These are phyloP conservation scores for Varanus salvator DNA, from an alignment of 2,113 vertebrate genomes.

Conservation along the genomic window DNA sequence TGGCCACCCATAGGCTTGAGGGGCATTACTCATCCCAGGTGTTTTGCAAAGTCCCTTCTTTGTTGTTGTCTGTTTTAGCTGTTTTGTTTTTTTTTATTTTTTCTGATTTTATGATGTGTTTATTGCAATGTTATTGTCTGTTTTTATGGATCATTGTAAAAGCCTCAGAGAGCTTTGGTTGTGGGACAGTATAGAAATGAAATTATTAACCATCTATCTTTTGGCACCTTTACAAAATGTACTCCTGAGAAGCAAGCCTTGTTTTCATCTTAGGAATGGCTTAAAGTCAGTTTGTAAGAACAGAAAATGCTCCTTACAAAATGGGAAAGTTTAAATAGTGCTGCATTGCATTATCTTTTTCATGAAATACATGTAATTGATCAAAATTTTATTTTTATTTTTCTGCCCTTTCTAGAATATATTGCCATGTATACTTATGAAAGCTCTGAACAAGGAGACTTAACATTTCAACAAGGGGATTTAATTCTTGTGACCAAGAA, in stretches of 20 bases:
- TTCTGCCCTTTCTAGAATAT: conserved; percentile 85
- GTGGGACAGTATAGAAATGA: too few relatives aligned
- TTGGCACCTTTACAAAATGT: not conserved
- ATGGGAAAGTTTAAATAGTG: not conserved
- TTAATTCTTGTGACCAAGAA: conserved; percentile 96
- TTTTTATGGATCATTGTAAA: too few relatives aligned
- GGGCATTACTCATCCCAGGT: too few relatives aligned
- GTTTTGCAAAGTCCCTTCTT: too few relatives aligned
- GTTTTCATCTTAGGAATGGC: not conserved
- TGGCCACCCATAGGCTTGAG: too few relatives aligned
- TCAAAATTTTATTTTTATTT: conserved; percentile 60
- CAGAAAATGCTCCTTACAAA: not conserved
- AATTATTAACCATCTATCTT: not conserved
- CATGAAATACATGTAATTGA: not conserved
- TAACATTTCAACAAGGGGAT: conserved; percentile 98
- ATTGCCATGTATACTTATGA: conserved; percentile 99
- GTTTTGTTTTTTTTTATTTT: too few relatives aligned
- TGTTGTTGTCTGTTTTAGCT: too few relatives aligned
- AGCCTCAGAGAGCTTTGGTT: too few relatives aligned
- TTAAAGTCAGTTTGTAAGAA: not conserved
- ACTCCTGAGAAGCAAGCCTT: not conserved
- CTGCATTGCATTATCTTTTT: not conserved
- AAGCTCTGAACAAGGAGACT: conserved; percentile 97
- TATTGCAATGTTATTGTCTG: too few relatives aligned
- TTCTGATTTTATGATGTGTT: too few relatives aligned